phyloP scores from a whole-genome alignment of 2,113 vertebrate genomes.

The Protobothrops mucrosquamatus region DNA sequence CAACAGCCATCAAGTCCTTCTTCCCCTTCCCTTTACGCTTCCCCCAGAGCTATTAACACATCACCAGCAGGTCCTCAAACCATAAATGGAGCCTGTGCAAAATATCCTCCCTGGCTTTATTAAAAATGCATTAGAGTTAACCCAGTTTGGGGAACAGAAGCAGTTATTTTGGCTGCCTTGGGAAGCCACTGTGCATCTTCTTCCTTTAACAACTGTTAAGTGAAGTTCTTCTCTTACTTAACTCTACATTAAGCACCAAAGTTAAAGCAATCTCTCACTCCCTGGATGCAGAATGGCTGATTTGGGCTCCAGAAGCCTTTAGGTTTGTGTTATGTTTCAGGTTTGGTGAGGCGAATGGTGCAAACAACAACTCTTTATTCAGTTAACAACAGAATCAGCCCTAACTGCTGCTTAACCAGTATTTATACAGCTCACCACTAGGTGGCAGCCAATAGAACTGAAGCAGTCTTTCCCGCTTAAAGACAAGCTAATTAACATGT shows the following conservation, averaged over 20 bases:
- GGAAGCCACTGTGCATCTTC: not conserved
- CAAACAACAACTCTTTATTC: too few relatives aligned
- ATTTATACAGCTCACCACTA: too few relatives aligned
- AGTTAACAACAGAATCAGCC: too few relatives aligned
- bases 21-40: not conserved
- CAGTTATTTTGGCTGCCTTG: not conserved
- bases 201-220: not conserved
- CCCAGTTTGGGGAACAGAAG: not conserved
- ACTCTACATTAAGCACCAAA: not conserved
- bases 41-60: not conserved
- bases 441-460: too few relatives aligned
- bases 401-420: too few relatives aligned
- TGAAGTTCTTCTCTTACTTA: not conserved
- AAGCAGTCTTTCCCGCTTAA: too few relatives aligned
- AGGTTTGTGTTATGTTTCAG: too few relatives aligned
- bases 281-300: not conserved
- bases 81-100: not conserved
- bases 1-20: not conserved
- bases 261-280: not conserved
- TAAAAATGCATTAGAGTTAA: not conserved
- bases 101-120: not conserved
- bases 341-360: too few relatives aligned
- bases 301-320: not conserved
- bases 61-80: not conserved
- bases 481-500: too few relatives aligned